Evolutionary conservation across 92 coral and sea anemone genomes (phyloP).

Genomic region (Phenganax subtilis): DNA sequence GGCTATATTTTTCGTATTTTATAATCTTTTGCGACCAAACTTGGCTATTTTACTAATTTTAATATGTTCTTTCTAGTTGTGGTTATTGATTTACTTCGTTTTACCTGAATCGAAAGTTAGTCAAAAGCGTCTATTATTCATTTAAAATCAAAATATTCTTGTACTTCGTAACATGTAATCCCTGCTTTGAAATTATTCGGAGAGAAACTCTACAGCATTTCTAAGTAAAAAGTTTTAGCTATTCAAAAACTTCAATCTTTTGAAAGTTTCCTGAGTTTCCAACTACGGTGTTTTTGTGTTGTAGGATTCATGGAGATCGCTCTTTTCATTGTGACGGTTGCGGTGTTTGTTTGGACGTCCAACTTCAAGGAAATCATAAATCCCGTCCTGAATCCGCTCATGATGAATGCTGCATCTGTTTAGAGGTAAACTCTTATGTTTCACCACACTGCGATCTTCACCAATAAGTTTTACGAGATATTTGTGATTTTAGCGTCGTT

Average conservation of each 20-base stretch:
- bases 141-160: too few relatives aligned
- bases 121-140: too few relatives aligned
- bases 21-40: too few relatives aligned
- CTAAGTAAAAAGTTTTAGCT: background rate
- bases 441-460: background rate
- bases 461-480: background rate
- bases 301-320: conserved; percentile 54
- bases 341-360: conserved; percentile 71
- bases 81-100: too few relatives aligned
- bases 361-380: conserved; percentile 68
- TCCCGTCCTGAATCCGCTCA: conserved; percentile 83
- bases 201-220: too few relatives aligned
- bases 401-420: conserved; percentile 81
- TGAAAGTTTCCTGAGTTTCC: background rate
- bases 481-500: too few relatives aligned
- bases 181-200: too few relatives aligned
- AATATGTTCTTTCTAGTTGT: too few relatives aligned
- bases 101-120: too few relatives aligned
- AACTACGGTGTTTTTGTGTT: background rate
- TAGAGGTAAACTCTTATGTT: conserved; percentile 52
- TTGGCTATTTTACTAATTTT: too few relatives aligned
- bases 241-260: background rate
- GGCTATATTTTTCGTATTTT: too few relatives aligned
- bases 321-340: conserved; percentile 85
- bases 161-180: too few relatives aligned